Base-by-base conservation (phyloP, 2,888 invertebrate genomes). In the Habrosyne pyritoides region DNA sequence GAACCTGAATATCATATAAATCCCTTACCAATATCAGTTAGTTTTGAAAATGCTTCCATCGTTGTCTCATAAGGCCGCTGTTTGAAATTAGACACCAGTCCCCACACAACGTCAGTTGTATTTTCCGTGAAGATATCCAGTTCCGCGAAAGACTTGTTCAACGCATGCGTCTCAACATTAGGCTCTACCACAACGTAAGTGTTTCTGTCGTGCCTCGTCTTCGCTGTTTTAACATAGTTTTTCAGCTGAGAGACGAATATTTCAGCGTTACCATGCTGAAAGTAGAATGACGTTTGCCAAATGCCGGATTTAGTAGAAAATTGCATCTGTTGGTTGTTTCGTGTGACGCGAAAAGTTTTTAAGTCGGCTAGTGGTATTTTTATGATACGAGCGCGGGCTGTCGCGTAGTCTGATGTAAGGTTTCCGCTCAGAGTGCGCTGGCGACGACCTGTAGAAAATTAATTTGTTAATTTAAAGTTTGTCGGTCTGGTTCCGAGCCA, bases 71-170 rank as follows among this genome's bases (percentile, higher is more conserved):
- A 96, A 0, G 98, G 98, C 75, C 97, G 81, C 73, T 92, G 87
- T 46, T 87, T 90, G 53, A 92, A 88, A 71, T 93, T 93, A 0
- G 87, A 87, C 52, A 93, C 89, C 48, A 93, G 73, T 73, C 86
- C 91, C 96, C 96, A 96, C 0, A 95, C 94, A 30, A 94, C 94
- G 74, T 95, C 94, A 0, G 94, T 93, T 0, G 94, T 93, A 53
- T 94, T 94, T 70, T 96, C 96, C 18, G 94, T 94, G 77, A 96
- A 96, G 59, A 99, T 94, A 77, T 98, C 95, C 61, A 98, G 85
- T 69, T 98, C 97, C 3, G 97, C 97, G 79, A 99, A 98, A 0
- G 98, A 98, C 78, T 95, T 95, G 67, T 96, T 96, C 61, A 98
- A 82, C 24, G 96, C 96, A 61, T 89, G 90, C 0, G 94, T 94